Evolutionary conservation across 2,113 vertebrate genomes (phyloP).

Genomic region (Gobius niger): DNA sequence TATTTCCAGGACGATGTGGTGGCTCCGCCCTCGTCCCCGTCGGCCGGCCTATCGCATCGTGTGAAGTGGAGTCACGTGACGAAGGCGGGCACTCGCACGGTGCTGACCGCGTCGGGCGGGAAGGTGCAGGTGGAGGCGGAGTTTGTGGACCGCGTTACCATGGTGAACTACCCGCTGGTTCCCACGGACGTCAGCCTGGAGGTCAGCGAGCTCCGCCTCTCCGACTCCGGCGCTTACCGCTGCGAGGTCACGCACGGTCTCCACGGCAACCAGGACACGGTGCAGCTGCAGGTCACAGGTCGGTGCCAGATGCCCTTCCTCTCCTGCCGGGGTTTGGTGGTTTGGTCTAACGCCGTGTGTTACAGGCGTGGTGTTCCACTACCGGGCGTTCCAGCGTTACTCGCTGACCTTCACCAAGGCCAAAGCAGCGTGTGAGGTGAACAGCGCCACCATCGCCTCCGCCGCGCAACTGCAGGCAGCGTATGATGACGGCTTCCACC

Average conservation of each 20-base stretch:
- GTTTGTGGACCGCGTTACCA: conserved; percentile 84
- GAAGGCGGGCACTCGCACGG: conserved; percentile 79
- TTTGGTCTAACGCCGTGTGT: background rate
- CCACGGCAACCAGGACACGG: conserved; percentile 85
- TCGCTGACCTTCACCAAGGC: conserved; percentile 89
- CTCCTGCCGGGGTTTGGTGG: too few relatives aligned
- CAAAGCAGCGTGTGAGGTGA: conserved; percentile 88
- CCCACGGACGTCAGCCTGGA: conserved; percentile 87
- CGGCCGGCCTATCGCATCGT: conserved; percentile 80
- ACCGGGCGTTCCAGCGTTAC: conserved; percentile 90
- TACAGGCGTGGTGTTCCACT: conserved; percentile 94
- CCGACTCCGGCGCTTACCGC: conserved; percentile 89
- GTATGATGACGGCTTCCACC: conserved; percentile 93
- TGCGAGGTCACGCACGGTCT: conserved; percentile 91
- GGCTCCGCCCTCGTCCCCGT: conserved; percentile 79
- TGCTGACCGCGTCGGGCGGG: conserved; percentile 86
- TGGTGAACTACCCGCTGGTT: conserved; percentile 89
- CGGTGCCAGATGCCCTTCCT: background rate
- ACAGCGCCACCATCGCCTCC: conserved; percentile 89
- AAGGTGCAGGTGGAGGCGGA: conserved; percentile 79
- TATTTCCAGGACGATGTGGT: conserved; percentile 90
- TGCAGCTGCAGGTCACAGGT: conserved; percentile 92
- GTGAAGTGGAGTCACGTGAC: conserved; percentile 93
- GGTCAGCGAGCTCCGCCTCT: conserved; percentile 85
- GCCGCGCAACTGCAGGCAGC: conserved; percentile 94